Evolutionary conservation across 2,113 vertebrate genomes (phyloP).

Genomic region (Butastur rufipennis): DNA sequence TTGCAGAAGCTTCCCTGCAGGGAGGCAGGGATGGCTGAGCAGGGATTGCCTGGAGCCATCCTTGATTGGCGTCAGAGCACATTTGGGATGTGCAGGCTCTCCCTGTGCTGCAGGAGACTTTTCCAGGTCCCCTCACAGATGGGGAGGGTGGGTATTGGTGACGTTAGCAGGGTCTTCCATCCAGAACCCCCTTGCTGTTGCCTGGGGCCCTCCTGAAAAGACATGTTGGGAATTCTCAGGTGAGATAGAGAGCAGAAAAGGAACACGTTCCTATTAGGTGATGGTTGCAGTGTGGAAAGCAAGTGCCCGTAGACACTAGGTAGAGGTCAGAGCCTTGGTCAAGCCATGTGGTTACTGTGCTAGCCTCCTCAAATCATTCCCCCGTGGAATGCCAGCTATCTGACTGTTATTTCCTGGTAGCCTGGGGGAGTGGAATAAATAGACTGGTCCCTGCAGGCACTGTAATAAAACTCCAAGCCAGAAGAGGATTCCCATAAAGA

Average conservation of each 20-base stretch:
- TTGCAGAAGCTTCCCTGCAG: conserved; percentile 33
- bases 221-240: background rate
- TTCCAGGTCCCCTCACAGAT: background rate
- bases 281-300: background rate
- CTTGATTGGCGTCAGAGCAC: background rate
- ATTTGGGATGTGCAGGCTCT: background rate
- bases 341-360: background rate
- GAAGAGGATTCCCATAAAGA: background rate
- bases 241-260: background rate
- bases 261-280: background rate
- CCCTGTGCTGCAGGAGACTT: background rate
- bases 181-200: background rate
- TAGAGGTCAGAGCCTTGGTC: background rate
- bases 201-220: background rate
- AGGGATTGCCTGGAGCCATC: background rate
- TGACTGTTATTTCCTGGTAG: conserved; percentile 31
- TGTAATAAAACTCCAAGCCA: background rate
- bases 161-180: rapidly evolving
- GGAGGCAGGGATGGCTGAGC: background rate
- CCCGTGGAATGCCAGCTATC: conserved; percentile 30
- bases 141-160: rapidly evolving
- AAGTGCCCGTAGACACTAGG: background rate
- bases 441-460: background rate
- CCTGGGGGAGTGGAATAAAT: conserved; percentile 28
- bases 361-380: background rate